phyloP scores from a whole-genome alignment of 2,888 invertebrate genomes.

The Nephrotoma guestfalica region DNA sequence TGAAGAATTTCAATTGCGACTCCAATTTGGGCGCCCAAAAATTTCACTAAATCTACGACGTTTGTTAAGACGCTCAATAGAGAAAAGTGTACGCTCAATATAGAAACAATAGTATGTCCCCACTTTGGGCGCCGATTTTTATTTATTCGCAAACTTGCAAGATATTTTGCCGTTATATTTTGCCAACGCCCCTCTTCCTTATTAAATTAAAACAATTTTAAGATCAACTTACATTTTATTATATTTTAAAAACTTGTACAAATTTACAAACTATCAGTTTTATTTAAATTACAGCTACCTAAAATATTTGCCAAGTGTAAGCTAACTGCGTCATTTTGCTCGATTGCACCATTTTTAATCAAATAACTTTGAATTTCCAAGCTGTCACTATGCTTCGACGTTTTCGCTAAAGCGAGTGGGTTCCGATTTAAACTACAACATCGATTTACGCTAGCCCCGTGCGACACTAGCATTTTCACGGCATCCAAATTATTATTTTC shows the following conservation, averaged over 20 bases:
- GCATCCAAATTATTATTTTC: background rate
- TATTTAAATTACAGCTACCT: background rate
- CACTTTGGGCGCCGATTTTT: too few relatives aligned
- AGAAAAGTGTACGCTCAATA: too few relatives aligned
- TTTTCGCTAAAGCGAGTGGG: background rate
- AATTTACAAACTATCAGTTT: background rate
- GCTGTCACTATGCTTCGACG: too few relatives aligned
- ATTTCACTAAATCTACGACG: too few relatives aligned
- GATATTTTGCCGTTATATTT: background rate
- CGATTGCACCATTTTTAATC: background rate
- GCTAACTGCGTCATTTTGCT: background rate
- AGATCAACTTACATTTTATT: background rate
- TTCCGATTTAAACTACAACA: background rate
- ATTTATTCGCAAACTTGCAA: too few relatives aligned
- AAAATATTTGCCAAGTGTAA: background rate
- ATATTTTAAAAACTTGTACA: background rate
- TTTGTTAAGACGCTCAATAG: too few relatives aligned
- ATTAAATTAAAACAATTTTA: background rate
- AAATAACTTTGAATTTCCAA: background rate
- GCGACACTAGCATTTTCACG: background rate
- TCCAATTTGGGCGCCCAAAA: too few relatives aligned
- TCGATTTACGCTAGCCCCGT: slow-evolving; percentile 1
- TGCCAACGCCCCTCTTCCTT: background rate
- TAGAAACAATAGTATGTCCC: too few relatives aligned
- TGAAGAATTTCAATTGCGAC: too few relatives aligned